phyloP scores from a whole-genome alignment of 1,140 invertebrate genomes.

The Leptinotarsa texana region DNA sequence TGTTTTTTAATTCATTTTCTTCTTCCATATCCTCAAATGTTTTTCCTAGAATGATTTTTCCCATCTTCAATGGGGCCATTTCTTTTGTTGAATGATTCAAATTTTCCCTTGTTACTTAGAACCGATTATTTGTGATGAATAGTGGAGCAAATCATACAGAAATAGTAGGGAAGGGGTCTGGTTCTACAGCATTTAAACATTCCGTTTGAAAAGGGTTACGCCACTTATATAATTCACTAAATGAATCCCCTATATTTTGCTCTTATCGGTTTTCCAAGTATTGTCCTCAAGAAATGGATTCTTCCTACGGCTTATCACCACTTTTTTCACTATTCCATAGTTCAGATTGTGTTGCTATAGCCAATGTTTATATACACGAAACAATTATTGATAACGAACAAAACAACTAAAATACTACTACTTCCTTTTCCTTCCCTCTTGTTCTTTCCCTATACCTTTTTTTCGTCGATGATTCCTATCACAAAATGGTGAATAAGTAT shows the following conservation, averaged over 20 bases:
- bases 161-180: background rate
- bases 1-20: background rate
- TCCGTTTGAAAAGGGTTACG: background rate
- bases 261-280: background rate
- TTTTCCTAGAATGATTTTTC: background rate
- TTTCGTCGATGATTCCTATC: too few relatives aligned
- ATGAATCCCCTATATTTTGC: background rate
- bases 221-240: background rate
- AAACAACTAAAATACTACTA: too few relatives aligned
- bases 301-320: too few relatives aligned
- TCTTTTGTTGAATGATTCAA: background rate
- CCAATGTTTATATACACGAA: too few relatives aligned
- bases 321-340: too few relatives aligned
- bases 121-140: background rate
- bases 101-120: too few relatives aligned
- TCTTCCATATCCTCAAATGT: background rate
- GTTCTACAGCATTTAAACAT: constrained; percentile 12
- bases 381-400: too few relatives aligned
- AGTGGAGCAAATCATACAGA: background rate
- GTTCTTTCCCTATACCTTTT: too few relatives aligned
- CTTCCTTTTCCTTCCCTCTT: too few relatives aligned
- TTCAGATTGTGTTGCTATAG: too few relatives aligned
- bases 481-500: too few relatives aligned
- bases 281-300: too few relatives aligned
- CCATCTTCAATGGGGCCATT: background rate